Evolutionary conservation across 2,113 vertebrate genomes (phyloP), one percentile per base, ranked within the genome.

Genomic region (Bombycilla garrulus): DNA sequence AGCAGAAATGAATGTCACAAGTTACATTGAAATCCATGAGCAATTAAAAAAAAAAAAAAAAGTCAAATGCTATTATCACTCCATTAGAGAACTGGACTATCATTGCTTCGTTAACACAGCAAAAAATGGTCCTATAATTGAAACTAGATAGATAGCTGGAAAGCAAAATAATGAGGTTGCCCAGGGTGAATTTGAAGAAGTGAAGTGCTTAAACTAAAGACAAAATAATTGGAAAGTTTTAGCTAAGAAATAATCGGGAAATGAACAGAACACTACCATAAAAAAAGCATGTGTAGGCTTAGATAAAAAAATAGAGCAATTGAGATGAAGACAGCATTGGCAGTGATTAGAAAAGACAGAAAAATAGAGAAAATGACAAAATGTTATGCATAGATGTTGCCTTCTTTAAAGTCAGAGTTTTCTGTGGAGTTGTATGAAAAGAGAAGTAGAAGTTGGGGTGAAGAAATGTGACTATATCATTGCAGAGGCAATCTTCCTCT

Each of bases 161-260:
- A 87, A 81, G 74, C 58, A 91, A 95, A 95, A 88, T 94, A 97
- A 96, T 95, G 92, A 95, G 96, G 71, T 82, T 93, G 86, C 93
- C 84, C 26, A 11, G 62, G 95, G 95, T 94, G 85, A 88, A 91
- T 89, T 73, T 73, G 81, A 86, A 95, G 62, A 58, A 73, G 84
- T 10, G 10, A 94, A 94, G 74, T 69, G 94, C 95, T 97, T 96
- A 83, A 94, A 96, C 54, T 95, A 95, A 94, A 87, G 86, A 89
- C 57, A 95, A 95, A 95, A 91, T 94, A 96, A 95, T 90, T 95
- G 89, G 71, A 86, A 96, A 95, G 50, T 97, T 95, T 92, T 88
- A 93, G 78, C 87, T 90, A 71, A 96, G 90, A 94, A 97, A 95
- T 97, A 92, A 95, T 83, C 45, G 61, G 54, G 47, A 95, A 95